These are phyloP conservation scores for Nesidiocoris tenuis DNA, from an alignment of 2,888 invertebrate species.

Conservation along the genomic window DNA sequence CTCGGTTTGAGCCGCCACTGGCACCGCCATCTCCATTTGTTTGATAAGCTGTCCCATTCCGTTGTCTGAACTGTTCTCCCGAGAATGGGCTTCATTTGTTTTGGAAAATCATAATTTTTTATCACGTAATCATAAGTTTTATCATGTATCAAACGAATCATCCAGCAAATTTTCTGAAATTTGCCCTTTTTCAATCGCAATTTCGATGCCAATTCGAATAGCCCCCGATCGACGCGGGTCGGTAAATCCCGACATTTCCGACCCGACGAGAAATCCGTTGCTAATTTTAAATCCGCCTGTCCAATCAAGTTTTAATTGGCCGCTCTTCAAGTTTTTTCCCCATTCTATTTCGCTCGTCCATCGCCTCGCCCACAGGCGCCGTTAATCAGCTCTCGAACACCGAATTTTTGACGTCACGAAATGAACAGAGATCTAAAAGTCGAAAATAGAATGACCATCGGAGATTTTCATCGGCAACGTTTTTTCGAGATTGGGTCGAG, in stretches of 20 bases:
- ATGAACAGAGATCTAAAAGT: background rate
- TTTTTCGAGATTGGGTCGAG: background rate
- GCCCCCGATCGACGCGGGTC: no score
- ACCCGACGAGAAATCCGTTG: background rate
- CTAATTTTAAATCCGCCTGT: background rate
- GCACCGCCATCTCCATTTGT: no score
- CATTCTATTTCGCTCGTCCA: background rate
- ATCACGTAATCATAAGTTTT: no score
- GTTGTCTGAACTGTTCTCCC: no score
- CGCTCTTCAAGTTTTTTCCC: background rate
- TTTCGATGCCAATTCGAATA: background rate
- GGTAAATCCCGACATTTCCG: background rate
- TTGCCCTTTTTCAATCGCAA: no score
- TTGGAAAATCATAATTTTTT: no score
- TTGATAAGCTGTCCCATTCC: no score
- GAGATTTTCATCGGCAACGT: no score
- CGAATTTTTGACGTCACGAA: background rate
- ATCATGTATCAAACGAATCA: no score
- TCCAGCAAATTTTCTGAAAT: no score
- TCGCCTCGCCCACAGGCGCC: background rate
- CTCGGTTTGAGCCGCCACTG: no score
- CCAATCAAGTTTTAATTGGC: background rate
- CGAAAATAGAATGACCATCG: background rate
- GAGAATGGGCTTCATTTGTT: no score
- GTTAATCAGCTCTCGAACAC: background rate